phyloP scores from a whole-genome alignment of 2,888 invertebrate genomes.

The Nomada flava region DNA sequence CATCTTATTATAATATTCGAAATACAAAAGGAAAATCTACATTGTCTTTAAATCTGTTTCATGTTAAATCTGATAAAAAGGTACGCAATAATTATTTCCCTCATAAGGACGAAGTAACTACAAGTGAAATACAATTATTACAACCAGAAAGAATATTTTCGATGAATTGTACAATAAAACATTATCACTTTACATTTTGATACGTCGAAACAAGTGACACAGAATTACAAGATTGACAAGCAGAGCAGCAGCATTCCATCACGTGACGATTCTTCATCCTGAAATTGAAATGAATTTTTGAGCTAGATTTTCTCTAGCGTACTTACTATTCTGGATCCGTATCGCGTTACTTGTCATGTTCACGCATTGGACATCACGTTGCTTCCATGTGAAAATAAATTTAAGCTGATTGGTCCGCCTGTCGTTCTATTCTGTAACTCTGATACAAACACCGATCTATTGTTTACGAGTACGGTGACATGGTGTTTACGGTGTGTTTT shows the following conservation, averaged over 20 bases:
- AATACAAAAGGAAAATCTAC: no score
- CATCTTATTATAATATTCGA: no score
- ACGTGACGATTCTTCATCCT: not conserved
- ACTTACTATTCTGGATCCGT: constrained; percentile 5
- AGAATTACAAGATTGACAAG: not conserved
- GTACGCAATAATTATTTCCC: no score
- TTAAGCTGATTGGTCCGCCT: constrained; percentile 47
- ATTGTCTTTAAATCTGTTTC: no score
- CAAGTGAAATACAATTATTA: no score
- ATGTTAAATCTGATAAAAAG: no score
- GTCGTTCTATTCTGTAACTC: constrained; percentile 58
- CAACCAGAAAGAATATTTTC: no score
- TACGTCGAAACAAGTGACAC: not conserved
- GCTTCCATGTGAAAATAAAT: constrained; percentile 44
- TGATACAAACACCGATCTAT: constrained; percentile 47
- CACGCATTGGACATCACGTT: not conserved
- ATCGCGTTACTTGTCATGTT: constrained; percentile 8
- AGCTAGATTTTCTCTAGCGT: constrained; percentile 1
- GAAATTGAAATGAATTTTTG: not conserved
- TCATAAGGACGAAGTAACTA: no score
- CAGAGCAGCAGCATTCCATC: not conserved
- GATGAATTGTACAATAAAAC: not conserved
- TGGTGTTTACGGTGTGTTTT: constrained; percentile 68
- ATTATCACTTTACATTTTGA: not conserved
- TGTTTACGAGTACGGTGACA: constrained; percentile 60